Conservation (phyloP, 2,888 invertebrate genomes). For the Hoplodrina blanda region DNA sequence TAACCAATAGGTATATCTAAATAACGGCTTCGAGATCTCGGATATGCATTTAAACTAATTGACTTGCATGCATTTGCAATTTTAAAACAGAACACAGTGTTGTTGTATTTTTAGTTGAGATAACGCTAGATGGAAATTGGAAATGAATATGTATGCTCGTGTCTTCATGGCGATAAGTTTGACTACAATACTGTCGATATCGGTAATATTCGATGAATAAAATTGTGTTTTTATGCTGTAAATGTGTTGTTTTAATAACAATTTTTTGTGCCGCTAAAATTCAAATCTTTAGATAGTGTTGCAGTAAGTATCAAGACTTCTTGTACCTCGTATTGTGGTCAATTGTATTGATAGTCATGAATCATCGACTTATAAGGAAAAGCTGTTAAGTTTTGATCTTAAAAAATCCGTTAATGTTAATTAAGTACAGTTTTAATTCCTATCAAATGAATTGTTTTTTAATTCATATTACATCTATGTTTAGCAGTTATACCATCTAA, state of each 20-base stretch:
- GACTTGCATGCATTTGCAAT: conserved; percentile 71
- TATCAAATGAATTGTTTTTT: neutral
- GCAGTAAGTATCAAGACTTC: conserved; percentile 11
- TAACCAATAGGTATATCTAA: conserved; percentile 74
- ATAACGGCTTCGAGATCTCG: conserved; percentile 63
- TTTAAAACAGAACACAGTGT: conserved; percentile 52
- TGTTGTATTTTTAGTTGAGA: conserved; percentile 58
- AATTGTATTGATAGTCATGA: conserved; percentile 16
- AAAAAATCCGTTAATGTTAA: conserved; percentile 1
- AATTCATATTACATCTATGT: neutral
- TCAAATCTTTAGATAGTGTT: conserved; percentile 27
- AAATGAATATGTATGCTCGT: conserved; percentile 64
- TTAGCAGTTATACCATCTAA: neutral
- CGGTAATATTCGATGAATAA: conserved; percentile 58
- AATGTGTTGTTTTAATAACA: conserved; percentile 46
- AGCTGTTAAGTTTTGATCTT: neutral
- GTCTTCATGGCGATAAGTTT: conserved; percentile 45
- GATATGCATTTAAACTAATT: conserved; percentile 71
- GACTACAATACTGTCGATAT: conserved; percentile 34
- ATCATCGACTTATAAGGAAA: conserved; percentile 22
- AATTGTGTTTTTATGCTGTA: conserved; percentile 66
- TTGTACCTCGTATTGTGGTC: conserved; percentile 6
- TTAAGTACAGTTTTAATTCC: neutral
- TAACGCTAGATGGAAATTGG: conserved; percentile 59
- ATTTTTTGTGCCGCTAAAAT: conserved; percentile 32